A percentile compares a stretch with the other conserved stretches of the same genome.
phyloP scores from a whole-genome alignment of 2,113 vertebrate species.

The Melierax canorus region DNA sequence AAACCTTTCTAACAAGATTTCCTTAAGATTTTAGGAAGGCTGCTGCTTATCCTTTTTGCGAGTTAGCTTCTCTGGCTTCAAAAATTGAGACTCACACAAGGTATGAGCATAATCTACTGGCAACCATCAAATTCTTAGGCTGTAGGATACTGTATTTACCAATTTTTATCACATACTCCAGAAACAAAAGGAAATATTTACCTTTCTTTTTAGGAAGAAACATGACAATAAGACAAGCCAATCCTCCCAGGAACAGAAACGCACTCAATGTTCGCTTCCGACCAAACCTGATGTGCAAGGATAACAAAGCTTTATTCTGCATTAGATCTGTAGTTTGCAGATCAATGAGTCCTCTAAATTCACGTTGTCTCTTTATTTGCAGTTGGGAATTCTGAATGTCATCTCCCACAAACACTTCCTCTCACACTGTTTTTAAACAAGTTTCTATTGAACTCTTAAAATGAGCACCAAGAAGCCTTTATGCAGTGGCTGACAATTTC shows the following conservation, averaged over 20 bases:
- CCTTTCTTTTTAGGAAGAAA: slow-evolving; percentile 80
- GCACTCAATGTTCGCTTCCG: slow-evolving; percentile 73
- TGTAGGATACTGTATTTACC: not conserved
- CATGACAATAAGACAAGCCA: slow-evolving; percentile 78
- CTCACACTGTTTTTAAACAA: not conserved
- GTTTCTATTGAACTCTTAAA: not conserved
- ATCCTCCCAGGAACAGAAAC: slow-evolving; percentile 75
- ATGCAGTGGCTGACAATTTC: not conserved
- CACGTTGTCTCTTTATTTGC: not conserved
- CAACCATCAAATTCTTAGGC: not conserved
- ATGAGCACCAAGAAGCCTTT: not conserved
- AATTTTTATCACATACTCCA: not conserved
- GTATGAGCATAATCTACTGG: not conserved
- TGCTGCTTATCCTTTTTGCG: not conserved
- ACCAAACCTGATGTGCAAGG: slow-evolving; percentile 69
- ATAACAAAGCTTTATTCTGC: not conserved
- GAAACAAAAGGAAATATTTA: slow-evolving; percentile 15
- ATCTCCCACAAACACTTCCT: not conserved
- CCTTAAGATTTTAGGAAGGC: not conserved
- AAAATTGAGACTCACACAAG: not conserved
- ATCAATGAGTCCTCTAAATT: not conserved
- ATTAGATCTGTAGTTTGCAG: not conserved
- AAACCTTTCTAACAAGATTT: not conserved
- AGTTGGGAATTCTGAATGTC: not conserved
- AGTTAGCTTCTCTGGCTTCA: not conserved